These are phyloP conservation scores for Calameuta idolon DNA, from an alignment of 2,888 invertebrate genomes.

Conservation along the genomic window DNA sequence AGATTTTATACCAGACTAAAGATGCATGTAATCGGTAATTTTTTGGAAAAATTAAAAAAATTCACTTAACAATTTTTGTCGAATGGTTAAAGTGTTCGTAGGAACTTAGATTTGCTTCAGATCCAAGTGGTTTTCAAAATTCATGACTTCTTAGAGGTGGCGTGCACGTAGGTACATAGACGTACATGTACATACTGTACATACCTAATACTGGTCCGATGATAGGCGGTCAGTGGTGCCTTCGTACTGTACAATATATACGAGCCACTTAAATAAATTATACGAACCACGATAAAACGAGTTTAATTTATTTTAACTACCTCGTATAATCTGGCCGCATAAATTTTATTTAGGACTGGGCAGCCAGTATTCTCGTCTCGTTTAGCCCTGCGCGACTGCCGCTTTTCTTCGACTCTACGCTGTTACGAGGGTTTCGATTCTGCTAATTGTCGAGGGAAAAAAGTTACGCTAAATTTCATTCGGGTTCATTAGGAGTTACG, in stretches of 20 bases:
- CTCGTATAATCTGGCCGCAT: slow-evolving; percentile 54
- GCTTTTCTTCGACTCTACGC: background rate
- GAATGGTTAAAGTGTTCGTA: no score
- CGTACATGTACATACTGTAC: background rate
- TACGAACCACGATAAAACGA: slow-evolving; percentile 50
- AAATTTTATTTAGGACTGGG: slow-evolving; percentile 43
- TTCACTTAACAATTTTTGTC: no score
- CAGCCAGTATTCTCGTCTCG: background rate
- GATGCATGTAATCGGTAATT: no score
- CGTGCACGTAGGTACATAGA: background rate
- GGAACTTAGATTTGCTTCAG: no score
- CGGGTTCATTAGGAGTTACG: background rate
- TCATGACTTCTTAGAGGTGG: background rate
- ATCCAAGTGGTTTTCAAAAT: background rate
- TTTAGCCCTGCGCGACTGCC: background rate
- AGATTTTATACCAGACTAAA: no score
- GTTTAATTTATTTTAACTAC: slow-evolving; percentile 61
- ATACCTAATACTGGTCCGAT: background rate
- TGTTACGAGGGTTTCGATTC: background rate
- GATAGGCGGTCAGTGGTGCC: slow-evolving; percentile 8
- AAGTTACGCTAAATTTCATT: background rate
- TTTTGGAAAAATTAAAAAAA: no score
- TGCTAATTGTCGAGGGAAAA: background rate
- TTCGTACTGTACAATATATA: slow-evolving; percentile 1
- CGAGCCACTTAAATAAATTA: slow-evolving; percentile 51